Conservation (phyloP, 2,888 invertebrate genomes). For the Xanthostigma xanthostigma region DNA sequence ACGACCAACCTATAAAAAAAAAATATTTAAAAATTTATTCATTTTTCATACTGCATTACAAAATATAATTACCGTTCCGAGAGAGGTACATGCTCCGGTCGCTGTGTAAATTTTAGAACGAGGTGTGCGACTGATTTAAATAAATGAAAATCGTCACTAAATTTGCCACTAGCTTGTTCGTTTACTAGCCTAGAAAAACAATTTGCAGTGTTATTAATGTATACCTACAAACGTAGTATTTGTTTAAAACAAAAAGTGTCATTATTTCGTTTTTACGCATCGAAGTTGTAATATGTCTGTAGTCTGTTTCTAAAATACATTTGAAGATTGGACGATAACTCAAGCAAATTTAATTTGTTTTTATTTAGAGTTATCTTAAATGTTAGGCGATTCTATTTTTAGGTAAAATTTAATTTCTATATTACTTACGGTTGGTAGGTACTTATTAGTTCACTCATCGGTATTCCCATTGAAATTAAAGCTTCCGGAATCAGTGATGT, state of each 20-base stretch:
- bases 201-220: neutral
- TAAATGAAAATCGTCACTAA: constrained; percentile 74
- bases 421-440: constrained; percentile 61
- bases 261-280: too few species aligned
- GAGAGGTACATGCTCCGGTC: constrained; percentile 39
- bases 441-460: constrained; percentile 61
- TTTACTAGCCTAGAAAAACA: constrained; percentile 31
- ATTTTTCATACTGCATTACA: neutral
- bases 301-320: too few species aligned
- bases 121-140: constrained; percentile 61
- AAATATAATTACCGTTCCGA: constrained; percentile 28
- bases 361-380: too few species aligned
- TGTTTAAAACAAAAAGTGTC: too few species aligned
- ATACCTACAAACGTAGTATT: too few species aligned
- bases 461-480: constrained; percentile 60
- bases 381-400: too few species aligned
- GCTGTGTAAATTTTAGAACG: constrained; percentile 51
- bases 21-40: neutral
- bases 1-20: constrained; percentile 43
- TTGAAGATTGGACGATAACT: too few species aligned
- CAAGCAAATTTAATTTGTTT: too few species aligned
- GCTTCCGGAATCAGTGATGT: constrained; percentile 63
- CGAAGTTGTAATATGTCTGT: too few species aligned
- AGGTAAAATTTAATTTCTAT: neutral
- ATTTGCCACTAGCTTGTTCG: constrained; percentile 73